These are phyloP conservation scores for Eudemis profundana DNA, from an alignment of 2,888 invertebrate species.

Conservation along the genomic window DNA sequence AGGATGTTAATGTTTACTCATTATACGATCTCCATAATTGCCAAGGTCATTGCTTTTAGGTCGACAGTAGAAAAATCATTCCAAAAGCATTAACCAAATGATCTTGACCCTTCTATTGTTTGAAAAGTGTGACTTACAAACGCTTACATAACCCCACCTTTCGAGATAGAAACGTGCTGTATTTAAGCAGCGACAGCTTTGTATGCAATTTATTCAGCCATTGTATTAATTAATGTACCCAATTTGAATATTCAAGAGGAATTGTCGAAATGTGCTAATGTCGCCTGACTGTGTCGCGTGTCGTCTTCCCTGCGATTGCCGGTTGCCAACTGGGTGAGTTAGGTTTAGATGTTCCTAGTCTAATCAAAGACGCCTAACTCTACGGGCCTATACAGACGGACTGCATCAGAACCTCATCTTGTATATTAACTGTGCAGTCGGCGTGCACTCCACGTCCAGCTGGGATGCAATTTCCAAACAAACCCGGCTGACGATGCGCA, in stretches of 20 bases:
- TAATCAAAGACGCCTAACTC: not conserved
- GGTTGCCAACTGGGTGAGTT: constrained; percentile 15
- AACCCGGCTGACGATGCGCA: too few species aligned
- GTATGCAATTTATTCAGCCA: constrained; percentile 29
- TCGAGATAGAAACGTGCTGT: not conserved
- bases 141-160: constrained; percentile 32
- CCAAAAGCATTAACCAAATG: constrained; percentile 6
- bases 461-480: too few species aligned
- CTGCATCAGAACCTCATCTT: too few species aligned
- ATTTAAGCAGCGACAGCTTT: constrained; percentile 8
- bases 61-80: constrained; percentile 34
- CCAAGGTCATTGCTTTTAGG: constrained; percentile 40
- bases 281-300: constrained; percentile 27
- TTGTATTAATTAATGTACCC: constrained; percentile 31
- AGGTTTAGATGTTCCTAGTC: constrained; percentile 2
- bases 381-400: not conserved
- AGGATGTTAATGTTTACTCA: not conserved
- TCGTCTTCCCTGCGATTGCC: constrained; percentile 15
- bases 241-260: constrained; percentile 38
- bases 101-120: constrained; percentile 41
- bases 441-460: too few species aligned
- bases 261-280: constrained; percentile 36
- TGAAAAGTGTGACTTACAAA: constrained; percentile 28
- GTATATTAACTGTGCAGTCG: too few species aligned
- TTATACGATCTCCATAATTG: constrained; percentile 2